phyloP scores from a whole-genome alignment of 2,797 vertebrate species.

The Premnoplex brunnescens region DNA sequence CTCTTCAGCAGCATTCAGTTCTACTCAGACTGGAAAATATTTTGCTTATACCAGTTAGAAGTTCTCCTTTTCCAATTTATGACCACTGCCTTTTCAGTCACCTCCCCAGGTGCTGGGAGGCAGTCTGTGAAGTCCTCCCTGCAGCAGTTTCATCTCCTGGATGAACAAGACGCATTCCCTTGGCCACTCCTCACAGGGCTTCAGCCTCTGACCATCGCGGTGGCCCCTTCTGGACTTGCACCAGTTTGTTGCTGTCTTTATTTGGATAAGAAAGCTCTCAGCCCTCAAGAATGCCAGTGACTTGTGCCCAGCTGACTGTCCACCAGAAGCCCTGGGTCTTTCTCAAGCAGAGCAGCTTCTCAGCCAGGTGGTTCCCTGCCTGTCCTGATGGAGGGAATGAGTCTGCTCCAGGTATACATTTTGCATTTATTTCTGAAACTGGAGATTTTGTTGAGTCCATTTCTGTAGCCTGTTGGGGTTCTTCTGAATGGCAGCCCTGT shows the following conservation, averaged over 20 bases:
- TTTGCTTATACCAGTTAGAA: neutral
- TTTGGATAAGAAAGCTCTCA: neutral
- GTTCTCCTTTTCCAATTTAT: neutral
- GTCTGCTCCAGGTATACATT: neutral
- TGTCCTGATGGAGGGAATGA: neutral
- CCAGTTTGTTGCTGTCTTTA: neutral
- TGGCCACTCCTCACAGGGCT: neutral
- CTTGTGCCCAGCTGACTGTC: neutral
- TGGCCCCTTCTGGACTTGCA: neutral
- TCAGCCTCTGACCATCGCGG: neutral
- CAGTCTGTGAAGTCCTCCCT: neutral
- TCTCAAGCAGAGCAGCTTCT: neutral
- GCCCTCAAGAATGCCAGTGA: neutral
- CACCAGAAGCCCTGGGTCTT: neutral
- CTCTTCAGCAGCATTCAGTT: neutral
- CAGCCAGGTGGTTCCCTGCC: neutral
- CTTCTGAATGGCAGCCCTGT: neutral
- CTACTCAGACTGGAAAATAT: neutral
- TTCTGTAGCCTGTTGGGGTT: neutral
- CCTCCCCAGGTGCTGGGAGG: neutral
- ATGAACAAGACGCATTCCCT: neutral
- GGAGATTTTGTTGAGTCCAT: neutral
- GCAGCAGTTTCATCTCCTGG: neutral
- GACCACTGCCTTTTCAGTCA: neutral
- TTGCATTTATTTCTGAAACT: neutral